Evolutionary conservation across 2,797 vertebrate species (phyloP), one percentile per base, ranked within the genome.

Genomic region (Natrix natrix): DNA sequence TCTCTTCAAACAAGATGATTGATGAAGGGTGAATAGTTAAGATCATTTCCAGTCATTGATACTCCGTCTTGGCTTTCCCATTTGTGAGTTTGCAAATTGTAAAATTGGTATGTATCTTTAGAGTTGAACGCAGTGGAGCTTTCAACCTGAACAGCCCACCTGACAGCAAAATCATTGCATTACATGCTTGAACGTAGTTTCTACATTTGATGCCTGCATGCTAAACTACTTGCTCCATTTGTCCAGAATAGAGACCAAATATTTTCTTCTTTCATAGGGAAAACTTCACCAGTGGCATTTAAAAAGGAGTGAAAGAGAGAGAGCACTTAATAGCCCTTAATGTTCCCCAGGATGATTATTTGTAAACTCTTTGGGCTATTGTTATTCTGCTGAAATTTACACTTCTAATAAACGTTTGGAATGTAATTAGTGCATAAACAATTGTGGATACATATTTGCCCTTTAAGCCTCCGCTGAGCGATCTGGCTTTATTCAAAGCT

Each of bases 351-450:
- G 92, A 1, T 88, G 0, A 12, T 69, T 91, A 11, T 28, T 93
- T 92, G 8, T 87, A 60, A 78, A 95, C 88, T 8, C 0, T 92
- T 4, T 92, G 91, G 69, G 8, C 43, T 93, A 10, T 86, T 88
- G 48, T 0, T 89, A 26, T 92, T 94, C 52, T 91, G 87, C 24
- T 66, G 88, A 95, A 96, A 94, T 93, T 13, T 2, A 32, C 4
- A 90, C 14, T 0, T 86, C 88, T 90, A 89, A 43, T 93, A 95
- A 78, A 88, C 54, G 92, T 43, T 55, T 32, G 92, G 11, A 95
- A 8, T n/a, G 91, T 91, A 55, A 91, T 93, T 95, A 92, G 93
- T n/a, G 2, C 17, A 87, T 4, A 12, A 83, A 0, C 28, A 66
- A 78, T 52, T 88, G 88, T 1, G 0, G 88, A 59, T 88, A 69